Base-by-base conservation (phyloP, 1,140 invertebrate genomes). In the Bradysia coprophila region DNA sequence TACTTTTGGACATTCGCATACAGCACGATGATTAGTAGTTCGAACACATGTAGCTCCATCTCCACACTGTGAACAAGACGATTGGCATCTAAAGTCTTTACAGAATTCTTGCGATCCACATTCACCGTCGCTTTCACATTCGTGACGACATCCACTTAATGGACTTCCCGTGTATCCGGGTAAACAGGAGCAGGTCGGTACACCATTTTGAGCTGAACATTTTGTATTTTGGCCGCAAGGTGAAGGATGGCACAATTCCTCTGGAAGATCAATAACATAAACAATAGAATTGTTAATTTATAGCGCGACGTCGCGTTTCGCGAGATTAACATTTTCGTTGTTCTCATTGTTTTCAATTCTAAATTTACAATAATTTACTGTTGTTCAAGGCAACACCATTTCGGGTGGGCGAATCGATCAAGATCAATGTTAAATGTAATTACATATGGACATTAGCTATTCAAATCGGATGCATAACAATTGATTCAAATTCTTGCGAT, bases 1-100 rank as follows among this genome's bases (percentile, higher is more conserved):
- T 55, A 82, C 81, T 50, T 73, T 75, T 6, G 83, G 83, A 53
- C 85, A 90, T 47, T 75, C 76, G 61, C 87, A 92, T 38, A 79
- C 68, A 4, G 83, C 75, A 42, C 74, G 71, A 56, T 91, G 86
- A 49, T 79, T 78, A 22, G 69, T 50, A 2, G 83, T 81, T 1
- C 65, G 65, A 40, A 78, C 70, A 52, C 87, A 92, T 44, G 80
- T 73, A 1, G 87, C 85, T 41, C 75, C 79, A 13, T 72, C 64
- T 5, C 83, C 87, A 51, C 86, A 91, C 45, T 81, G 72, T 9
- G 63, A 56, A 57, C 87, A 89, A 1, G 85, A 79, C 46, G 76
- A 78, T 42, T 75, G 69, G 57, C 87, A 93, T 50, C 74, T 78
- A 50, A 76, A 82, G 50, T 77, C 72, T 20, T 75, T 67, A 50